Conservation (phyloP, 2,888 invertebrate species). For the Euproctis similis region DNA sequence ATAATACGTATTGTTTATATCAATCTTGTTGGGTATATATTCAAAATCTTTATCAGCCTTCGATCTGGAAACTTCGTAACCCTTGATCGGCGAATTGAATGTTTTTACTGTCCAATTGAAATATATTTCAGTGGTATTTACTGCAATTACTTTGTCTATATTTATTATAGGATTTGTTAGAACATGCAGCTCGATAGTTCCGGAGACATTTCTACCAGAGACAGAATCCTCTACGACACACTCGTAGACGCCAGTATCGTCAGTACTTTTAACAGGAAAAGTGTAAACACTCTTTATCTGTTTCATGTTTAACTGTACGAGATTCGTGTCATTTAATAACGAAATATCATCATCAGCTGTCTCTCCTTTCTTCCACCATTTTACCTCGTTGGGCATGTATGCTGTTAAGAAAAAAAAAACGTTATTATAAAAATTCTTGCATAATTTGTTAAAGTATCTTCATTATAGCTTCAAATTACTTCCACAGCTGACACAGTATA, state of each 20-base stretch:
- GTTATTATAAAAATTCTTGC: too few relatives aligned
- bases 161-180: slow-evolving; percentile 82
- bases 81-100: slow-evolving; percentile 81
- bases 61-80: slow-evolving; percentile 64
- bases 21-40: slow-evolving; percentile 76
- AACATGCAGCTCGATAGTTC: slow-evolving; percentile 72
- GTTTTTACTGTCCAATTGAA: slow-evolving; percentile 88
- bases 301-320: slow-evolving; percentile 65
- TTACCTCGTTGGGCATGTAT: slow-evolving; percentile 46
- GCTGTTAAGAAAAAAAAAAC: slow-evolving; percentile 30
- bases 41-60: slow-evolving; percentile 15
- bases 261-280: slow-evolving; percentile 68
- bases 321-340: slow-evolving; percentile 5
- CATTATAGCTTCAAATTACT: too few relatives aligned
- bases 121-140: slow-evolving; percentile 84
- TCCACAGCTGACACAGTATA: too few relatives aligned
- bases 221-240: slow-evolving; percentile 48
- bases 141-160: slow-evolving; percentile 83
- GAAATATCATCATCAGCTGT: slow-evolving; percentile 25
- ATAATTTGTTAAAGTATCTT: too few relatives aligned
- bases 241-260: slow-evolving; percentile 79
- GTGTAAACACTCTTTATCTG: slow-evolving; percentile 73
- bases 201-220: slow-evolving; percentile 52
- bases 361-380: slow-evolving; percentile 42
- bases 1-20: slow-evolving; percentile 79